Percentiles rank a stretch among this genome's conserved stretches.
Evolutionary conservation across 2,113 vertebrate species (phyloP).

Genomic region (Mesocricetus auratus): DNA sequence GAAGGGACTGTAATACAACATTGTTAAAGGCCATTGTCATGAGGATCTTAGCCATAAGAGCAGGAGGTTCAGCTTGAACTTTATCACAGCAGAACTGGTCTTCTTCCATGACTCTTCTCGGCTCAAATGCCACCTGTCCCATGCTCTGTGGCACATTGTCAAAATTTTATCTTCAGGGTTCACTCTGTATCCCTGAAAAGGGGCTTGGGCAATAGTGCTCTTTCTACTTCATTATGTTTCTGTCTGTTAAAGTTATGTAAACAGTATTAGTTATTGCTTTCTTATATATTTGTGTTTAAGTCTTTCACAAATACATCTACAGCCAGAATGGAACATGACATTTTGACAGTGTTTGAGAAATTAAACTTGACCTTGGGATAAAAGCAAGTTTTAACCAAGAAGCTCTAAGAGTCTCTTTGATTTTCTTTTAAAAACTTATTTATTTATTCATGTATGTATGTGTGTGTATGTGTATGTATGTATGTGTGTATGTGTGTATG

Average conservation of each 20-base stretch:
- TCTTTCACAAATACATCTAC: not conserved
- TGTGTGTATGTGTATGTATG: not conserved
- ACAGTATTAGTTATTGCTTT: not conserved
- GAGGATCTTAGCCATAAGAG: not conserved
- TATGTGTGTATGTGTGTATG: not conserved
- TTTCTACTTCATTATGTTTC: slow-evolving; percentile 28
- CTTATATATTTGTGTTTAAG: not conserved
- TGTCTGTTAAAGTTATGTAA: not conserved
- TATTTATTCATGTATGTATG: not conserved
- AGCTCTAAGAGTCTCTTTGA: not conserved
- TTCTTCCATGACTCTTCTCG: not conserved
- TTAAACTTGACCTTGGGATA: slow-evolving; percentile 40
- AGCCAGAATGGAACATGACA: slow-evolving; percentile 25
- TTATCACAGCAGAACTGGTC: not conserved
- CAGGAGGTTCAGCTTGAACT: not conserved
- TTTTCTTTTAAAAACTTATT: not conserved
- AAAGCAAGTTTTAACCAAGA: slow-evolving; percentile 32
- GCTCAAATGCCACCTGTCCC: not conserved
- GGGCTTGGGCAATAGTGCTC: not conserved
- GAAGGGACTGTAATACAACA: not conserved
- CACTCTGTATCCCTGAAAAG: not conserved
- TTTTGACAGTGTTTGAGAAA: not conserved
- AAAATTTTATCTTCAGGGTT: not conserved
- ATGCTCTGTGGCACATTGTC: not conserved
- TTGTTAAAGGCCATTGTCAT: not conserved